Percentiles rank a stretch among this genome's conserved stretches.
Evolutionary conservation across 2,797 vertebrate genomes (phyloP).

Genomic region (Amphiprion clarkii): DNA sequence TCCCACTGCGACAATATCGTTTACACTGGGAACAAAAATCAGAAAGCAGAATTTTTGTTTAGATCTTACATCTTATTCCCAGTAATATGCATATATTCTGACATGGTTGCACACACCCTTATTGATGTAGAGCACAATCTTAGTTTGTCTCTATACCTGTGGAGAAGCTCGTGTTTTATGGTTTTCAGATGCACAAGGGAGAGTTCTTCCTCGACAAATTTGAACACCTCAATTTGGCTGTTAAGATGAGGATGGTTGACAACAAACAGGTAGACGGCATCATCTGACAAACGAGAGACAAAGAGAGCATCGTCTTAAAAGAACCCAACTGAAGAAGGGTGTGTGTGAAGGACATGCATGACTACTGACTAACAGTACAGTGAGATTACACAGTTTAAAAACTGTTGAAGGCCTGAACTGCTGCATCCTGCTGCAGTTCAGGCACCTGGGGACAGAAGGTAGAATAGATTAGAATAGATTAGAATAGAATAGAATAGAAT

Average conservation of each 20-base stretch:
- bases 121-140: neutral
- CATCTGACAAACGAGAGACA: conserved; percentile 79
- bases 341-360: neutral
- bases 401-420: neutral
- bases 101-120: too few species aligned
- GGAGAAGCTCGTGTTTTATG: conserved; percentile 89
- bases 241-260: conserved; percentile 91
- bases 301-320: neutral
- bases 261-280: conserved; percentile 89
- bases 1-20: conserved; percentile 91
- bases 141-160: conserved; percentile 82
- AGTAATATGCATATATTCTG: neutral
- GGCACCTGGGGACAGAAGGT: neutral
- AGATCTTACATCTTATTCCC: neutral
- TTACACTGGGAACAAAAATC: conserved; percentile 84
- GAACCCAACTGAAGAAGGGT: neutral
- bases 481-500: too few species aligned
- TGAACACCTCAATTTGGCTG: conserved; percentile 93
- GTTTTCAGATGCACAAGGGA: conserved; percentile 91
- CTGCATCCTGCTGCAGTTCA: neutral
- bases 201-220: conserved; percentile 87
- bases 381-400: neutral
- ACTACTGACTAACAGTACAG: neutral
- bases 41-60: neutral
- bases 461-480: too few species aligned